These are phyloP conservation scores for Podarcis cretensis DNA, from an alignment of 2,113 vertebrate species.

Conservation along the genomic window DNA sequence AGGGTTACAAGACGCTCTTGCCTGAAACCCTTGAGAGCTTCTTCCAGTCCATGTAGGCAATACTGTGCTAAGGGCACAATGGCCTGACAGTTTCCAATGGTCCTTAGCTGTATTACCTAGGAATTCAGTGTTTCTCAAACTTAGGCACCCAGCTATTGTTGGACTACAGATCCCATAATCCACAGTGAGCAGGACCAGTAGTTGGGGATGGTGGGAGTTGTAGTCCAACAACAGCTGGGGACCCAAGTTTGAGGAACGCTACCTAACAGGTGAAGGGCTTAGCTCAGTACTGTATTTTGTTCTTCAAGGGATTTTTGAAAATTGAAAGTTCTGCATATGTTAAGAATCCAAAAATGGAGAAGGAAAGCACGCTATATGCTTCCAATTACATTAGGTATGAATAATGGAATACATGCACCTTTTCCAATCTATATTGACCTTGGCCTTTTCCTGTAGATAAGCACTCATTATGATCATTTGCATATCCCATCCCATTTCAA, in stretches of 20 bases:
- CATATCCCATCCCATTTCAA: slow-evolving; percentile 71
- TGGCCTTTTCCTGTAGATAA: slow-evolving; percentile 69
- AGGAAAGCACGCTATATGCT: background rate
- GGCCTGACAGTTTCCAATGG: no score
- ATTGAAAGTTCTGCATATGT: background rate
- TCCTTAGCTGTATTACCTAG: no score
- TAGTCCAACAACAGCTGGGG: no score
- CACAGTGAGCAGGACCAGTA: no score
- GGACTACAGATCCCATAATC: no score
- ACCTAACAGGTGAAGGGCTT: background rate
- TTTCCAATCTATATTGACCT: slow-evolving; percentile 63
- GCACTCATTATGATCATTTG: slow-evolving; percentile 71
- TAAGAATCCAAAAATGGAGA: background rate
- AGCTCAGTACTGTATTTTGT: background rate
- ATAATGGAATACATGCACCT: slow-evolving; percentile 16
- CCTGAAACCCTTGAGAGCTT: background rate
- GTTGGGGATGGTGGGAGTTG: no score
- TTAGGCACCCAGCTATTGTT: no score
- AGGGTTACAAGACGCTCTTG: background rate
- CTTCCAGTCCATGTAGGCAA: background rate
- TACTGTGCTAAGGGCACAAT: background rate
- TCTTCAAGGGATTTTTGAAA: background rate
- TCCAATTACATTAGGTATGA: slow-evolving; percentile 33
- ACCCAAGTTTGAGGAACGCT: no score
- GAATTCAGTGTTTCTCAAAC: no score